Conservation (phyloP, 2,888 invertebrate species). For the Carcina quercana region DNA sequence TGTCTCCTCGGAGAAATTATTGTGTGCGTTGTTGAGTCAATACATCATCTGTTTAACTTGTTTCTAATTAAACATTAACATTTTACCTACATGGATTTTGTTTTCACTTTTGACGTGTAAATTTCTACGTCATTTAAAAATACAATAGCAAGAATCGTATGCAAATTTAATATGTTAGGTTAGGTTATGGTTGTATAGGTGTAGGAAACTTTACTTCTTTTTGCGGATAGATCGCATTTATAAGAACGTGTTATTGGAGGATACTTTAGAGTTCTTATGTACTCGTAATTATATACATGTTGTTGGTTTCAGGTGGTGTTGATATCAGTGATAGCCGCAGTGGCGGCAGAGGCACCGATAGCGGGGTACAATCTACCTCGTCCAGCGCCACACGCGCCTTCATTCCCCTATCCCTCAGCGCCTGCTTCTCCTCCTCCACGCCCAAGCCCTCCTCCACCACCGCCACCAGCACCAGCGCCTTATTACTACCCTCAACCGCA, state of each 20-base stretch:
- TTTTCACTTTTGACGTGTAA: too few species aligned
- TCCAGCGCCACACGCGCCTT: conserved; percentile 39
- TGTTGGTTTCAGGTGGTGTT: conserved; percentile 44
- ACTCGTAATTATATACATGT: too few species aligned
- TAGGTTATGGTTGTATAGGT: too few species aligned
- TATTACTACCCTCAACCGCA: conserved; percentile 14
- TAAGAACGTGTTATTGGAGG: too few species aligned
- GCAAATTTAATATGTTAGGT: too few species aligned
- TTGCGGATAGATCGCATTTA: too few species aligned
- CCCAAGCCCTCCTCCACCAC: conserved; percentile 13
- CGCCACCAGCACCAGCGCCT: conserved; percentile 23
- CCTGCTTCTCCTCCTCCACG: conserved; percentile 24
- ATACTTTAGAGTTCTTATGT: too few species aligned
- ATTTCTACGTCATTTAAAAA: too few species aligned
- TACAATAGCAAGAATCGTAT: too few species aligned
- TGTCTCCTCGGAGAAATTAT: conserved; percentile 44
- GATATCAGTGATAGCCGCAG: conserved; percentile 45
- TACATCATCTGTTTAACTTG: conserved; percentile 12
- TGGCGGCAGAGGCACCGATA: conserved; percentile 55
- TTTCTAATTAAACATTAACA: conserved; percentile 17
- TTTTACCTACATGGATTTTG: too few species aligned
- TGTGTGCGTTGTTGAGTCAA: conserved; percentile 26
- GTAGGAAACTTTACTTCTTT: too few species aligned
- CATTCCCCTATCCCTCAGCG: conserved; percentile 38
- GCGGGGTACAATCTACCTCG: conserved; percentile 52